Percentiles rank a stretch among this genome's conserved stretches.
These are phyloP conservation scores for Rachycentron canadum DNA, from an alignment of 2,797 vertebrate species.

Conservation along the genomic window DNA sequence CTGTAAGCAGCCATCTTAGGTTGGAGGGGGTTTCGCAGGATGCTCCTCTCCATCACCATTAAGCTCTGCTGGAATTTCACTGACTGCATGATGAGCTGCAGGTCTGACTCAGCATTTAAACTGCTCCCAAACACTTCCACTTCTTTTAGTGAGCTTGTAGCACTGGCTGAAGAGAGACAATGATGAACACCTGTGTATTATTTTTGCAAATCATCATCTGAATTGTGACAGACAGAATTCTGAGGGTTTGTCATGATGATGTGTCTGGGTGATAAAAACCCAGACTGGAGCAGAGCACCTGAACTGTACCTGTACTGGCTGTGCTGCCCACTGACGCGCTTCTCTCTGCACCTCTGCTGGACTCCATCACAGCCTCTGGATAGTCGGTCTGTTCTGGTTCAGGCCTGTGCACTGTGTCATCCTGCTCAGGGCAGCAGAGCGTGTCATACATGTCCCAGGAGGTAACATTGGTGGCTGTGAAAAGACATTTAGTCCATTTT, in stretches of 20 bases:
- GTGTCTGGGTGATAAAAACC: not conserved
- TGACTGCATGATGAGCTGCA: constrained; percentile 82
- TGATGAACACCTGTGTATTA: not conserved
- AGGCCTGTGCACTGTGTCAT: not conserved
- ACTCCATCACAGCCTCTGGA: not conserved
- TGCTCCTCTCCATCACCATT: constrained; percentile 88
- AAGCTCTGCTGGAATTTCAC: constrained; percentile 87
- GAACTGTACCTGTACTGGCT: constrained; percentile 79
- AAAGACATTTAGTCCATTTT: not conserved
- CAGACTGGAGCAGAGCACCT: not conserved
- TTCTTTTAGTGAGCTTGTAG: constrained; percentile 76
- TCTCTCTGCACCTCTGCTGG: constrained; percentile 51
- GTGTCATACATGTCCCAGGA: constrained; percentile 88
- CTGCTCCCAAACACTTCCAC: constrained; percentile 70
- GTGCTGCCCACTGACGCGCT: constrained; percentile 61
- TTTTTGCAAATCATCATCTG: not conserved
- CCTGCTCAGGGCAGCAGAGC: constrained; percentile 43
- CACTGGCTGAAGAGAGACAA: constrained; percentile 79
- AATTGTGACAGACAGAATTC: not conserved
- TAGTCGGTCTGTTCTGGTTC: constrained; percentile 33
- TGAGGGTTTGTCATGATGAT: not conserved
- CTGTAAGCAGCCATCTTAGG: constrained; percentile 89
- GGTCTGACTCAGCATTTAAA: constrained; percentile 66
- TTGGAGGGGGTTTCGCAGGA: constrained; percentile 90
- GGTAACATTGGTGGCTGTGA: constrained; percentile 84